These are phyloP conservation scores for Rhaphigaster nebulosa DNA, from an alignment of 2,888 invertebrate genomes.

Conservation along the genomic window DNA sequence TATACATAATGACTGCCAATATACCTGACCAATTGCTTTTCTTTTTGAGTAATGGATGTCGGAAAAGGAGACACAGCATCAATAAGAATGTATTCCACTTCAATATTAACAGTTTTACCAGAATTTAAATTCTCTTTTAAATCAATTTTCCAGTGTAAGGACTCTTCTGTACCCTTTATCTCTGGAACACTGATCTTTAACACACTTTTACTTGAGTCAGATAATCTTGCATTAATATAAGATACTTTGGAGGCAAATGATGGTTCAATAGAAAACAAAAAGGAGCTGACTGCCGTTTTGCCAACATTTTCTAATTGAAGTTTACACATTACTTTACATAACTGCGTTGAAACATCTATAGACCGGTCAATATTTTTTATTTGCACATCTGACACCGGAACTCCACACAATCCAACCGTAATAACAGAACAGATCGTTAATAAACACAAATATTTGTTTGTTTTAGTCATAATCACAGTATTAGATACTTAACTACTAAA, in stretches of 20 bases:
- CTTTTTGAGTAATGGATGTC: constrained; percentile 88
- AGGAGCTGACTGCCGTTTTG: constrained; percentile 78
- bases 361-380: constrained; percentile 87
- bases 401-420: constrained; percentile 8
- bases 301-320: constrained; percentile 88
- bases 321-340: constrained; percentile 86
- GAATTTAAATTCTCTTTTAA: constrained; percentile 74
- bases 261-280: constrained; percentile 81
- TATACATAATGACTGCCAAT: constrained; percentile 87
- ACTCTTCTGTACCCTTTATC: constrained; percentile 71
- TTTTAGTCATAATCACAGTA: neutral
- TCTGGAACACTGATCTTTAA: constrained; percentile 70
- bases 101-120: constrained; percentile 68
- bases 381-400: constrained; percentile 72
- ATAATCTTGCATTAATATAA: constrained; percentile 77
- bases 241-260: constrained; percentile 77
- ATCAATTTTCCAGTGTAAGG: constrained; percentile 73
- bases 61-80: constrained; percentile 88
- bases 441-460: neutral
- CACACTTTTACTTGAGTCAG: constrained; percentile 68
- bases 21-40: constrained; percentile 93
- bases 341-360: constrained; percentile 89
- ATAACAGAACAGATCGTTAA: neutral
- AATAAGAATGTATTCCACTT: constrained; percentile 81
- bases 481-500: neutral